Percentiles rank a stretch among this genome's conserved stretches.
These are phyloP conservation scores for Acropora tenuis DNA, from an alignment of 64 coral and sea anemone species.

Conservation along the genomic window DNA sequence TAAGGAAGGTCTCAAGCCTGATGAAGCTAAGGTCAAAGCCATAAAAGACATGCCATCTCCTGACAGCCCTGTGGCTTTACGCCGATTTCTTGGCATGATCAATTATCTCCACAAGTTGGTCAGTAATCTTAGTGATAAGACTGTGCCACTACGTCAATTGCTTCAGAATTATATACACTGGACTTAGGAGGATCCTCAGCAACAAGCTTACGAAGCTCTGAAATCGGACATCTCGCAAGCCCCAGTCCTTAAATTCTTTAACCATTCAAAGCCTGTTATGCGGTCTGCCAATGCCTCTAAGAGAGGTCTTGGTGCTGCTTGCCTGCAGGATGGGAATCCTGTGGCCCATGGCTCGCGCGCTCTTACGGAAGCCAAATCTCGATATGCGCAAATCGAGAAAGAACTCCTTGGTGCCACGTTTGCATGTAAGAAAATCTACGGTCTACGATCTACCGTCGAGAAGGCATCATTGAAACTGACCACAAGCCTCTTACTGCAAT, in stretches of 20 bases:
- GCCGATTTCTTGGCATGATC: slow-evolving; percentile 57
- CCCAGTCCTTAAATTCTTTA: slow-evolving; percentile 32
- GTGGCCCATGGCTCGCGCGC: not conserved
- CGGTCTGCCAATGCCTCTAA: slow-evolving; percentile 13
- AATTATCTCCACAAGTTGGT: slow-evolving; percentile 62
- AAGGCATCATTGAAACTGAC: slow-evolving; percentile 4
- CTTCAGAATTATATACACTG: not conserved
- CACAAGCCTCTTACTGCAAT: slow-evolving; percentile 27
- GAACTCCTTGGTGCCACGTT: not conserved
- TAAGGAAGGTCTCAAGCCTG: slow-evolving; percentile 26
- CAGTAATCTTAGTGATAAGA: slow-evolving; percentile 26
- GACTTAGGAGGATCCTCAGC: slow-evolving; percentile 5
- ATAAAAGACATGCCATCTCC: slow-evolving; percentile 36
- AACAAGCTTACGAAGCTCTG: slow-evolving; percentile 21
- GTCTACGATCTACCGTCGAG: not conserved
- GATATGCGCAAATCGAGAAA: not conserved
- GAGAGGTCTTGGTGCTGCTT: slow-evolving; percentile 12
- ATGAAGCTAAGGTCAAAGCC: slow-evolving; percentile 17
- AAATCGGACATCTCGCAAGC: slow-evolving; percentile 8
- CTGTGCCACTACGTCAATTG: not conserved
- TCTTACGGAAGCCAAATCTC: not conserved
- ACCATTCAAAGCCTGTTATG: not conserved
- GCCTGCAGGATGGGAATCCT: slow-evolving; percentile 23
- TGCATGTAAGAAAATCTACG: not conserved
- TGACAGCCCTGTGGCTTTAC: slow-evolving; percentile 19